A percentile compares a stretch with the other conserved stretches of the same genome.
Evolutionary conservation across 2,888 invertebrate genomes (phyloP).

Genomic region (Dynastes maya): DNA sequence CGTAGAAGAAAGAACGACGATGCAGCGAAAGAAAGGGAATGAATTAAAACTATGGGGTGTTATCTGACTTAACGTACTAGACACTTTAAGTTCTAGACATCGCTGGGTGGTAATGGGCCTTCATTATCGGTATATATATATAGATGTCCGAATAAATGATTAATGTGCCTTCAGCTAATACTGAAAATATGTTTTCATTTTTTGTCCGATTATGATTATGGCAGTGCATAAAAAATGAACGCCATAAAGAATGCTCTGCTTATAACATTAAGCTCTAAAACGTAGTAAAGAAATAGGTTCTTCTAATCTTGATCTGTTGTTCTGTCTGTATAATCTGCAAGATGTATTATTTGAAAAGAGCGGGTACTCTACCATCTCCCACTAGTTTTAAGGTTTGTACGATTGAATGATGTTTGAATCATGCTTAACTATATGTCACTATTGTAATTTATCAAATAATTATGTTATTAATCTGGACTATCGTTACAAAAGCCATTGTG

Average conservation of each 20-base stretch:
- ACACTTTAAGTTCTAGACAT: constrained; percentile 42
- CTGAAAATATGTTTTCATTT: constrained; percentile 44
- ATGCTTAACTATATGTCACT: background rate
- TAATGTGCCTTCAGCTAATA: constrained; percentile 44
- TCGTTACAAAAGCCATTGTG: background rate
- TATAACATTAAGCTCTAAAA: constrained; percentile 15
- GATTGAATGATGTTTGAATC: background rate
- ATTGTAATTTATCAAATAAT: background rate
- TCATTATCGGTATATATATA: constrained; percentile 42
- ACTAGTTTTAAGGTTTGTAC: background rate
- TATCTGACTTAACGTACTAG: constrained; percentile 44
- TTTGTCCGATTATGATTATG: constrained; percentile 39
- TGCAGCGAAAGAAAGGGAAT: constrained; percentile 20
- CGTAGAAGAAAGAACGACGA: constrained; percentile 12
- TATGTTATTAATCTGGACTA: background rate
- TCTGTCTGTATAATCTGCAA: background rate
- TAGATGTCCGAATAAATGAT: constrained; percentile 47
- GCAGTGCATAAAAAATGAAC: constrained; percentile 24
- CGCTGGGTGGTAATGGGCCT: constrained; percentile 45
- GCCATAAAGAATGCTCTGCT: constrained; percentile 8
- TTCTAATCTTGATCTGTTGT: background rate
- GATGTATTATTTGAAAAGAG: background rate
- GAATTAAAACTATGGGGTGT: constrained; percentile 46
- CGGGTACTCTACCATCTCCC: background rate
- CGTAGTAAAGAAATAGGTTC: background rate